Conservation (phyloP, 2,113 vertebrate genomes). For the Morone chrysops region DNA sequence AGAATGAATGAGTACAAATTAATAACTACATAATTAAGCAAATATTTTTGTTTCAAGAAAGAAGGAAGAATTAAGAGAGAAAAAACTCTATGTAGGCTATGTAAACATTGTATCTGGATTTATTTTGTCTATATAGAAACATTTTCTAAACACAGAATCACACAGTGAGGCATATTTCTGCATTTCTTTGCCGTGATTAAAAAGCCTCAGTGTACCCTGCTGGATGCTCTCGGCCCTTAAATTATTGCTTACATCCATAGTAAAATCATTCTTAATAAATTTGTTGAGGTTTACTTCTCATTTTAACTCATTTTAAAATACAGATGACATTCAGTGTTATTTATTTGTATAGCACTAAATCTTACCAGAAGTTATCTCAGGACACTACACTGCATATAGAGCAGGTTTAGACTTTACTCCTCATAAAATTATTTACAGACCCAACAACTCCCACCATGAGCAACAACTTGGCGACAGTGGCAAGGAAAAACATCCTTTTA, state of each 20-base stretch:
- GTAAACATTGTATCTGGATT: not conserved
- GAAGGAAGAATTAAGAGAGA: not conserved
- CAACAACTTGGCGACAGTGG: too few species aligned
- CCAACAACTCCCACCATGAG: too few species aligned
- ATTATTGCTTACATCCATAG: not conserved
- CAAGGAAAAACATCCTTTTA: too few species aligned
- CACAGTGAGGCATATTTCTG: not conserved
- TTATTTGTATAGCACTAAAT: too few species aligned
- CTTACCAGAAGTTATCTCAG: too few species aligned
- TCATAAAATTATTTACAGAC: too few species aligned
- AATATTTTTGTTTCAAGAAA: not conserved
- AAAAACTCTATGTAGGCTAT: too few species aligned
- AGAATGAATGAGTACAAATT: not conserved
- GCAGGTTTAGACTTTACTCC: too few species aligned
- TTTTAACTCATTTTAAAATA: not conserved
- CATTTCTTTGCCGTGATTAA: not conserved
- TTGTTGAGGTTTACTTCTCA: not conserved
- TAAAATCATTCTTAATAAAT: not conserved
- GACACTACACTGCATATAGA: too few species aligned
- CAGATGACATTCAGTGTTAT: too few species aligned
- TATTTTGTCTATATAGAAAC: not conserved
- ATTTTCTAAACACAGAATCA: not conserved
- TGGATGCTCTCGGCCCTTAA: not conserved
- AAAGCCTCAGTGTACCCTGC: not conserved
- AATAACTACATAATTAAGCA: not conserved